Conservation (phyloP, 2,888 invertebrate genomes). For the Allophyes oxyacanthae region DNA sequence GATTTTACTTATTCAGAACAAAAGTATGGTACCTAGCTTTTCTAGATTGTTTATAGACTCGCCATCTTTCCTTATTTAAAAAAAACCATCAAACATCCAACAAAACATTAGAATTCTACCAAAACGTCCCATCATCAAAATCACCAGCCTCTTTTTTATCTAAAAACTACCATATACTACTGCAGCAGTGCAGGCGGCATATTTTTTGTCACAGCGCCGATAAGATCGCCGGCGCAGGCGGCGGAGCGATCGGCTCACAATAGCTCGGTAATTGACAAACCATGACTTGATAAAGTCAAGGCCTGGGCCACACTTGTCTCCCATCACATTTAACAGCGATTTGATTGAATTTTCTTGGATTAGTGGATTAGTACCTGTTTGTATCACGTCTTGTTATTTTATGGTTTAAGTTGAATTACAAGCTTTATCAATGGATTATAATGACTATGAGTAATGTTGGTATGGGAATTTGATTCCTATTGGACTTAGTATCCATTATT, state of each 20-base stretch:
- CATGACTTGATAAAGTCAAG: constrained; percentile 86
- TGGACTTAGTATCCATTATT: no score
- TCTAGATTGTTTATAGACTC: no score
- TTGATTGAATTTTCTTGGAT: constrained; percentile 58
- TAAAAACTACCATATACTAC: constrained; percentile 44
- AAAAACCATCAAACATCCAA: no score
- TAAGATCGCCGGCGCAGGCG: constrained; percentile 72
- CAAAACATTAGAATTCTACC: no score
- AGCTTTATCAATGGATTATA: constrained; percentile 12
- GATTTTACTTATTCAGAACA: no score
- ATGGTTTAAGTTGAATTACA: constrained; percentile 29
- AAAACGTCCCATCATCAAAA: background rate
- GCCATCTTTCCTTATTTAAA: no score
- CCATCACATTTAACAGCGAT: constrained; percentile 57
- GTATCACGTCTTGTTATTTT: constrained; percentile 37
- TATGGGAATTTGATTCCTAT: no score
- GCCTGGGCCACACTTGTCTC: constrained; percentile 68
- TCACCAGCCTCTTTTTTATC: constrained; percentile 16
- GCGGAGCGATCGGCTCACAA: constrained; percentile 73
- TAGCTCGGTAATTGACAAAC: constrained; percentile 84
- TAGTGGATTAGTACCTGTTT: constrained; percentile 47
- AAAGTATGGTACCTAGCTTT: no score
- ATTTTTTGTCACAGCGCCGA: constrained; percentile 78
- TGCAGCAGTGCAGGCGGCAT: constrained; percentile 50
- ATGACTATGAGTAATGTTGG: no score